Conservation (phyloP, 1,140 invertebrate genomes). For the Caenorhabditis briggsae region DNA sequence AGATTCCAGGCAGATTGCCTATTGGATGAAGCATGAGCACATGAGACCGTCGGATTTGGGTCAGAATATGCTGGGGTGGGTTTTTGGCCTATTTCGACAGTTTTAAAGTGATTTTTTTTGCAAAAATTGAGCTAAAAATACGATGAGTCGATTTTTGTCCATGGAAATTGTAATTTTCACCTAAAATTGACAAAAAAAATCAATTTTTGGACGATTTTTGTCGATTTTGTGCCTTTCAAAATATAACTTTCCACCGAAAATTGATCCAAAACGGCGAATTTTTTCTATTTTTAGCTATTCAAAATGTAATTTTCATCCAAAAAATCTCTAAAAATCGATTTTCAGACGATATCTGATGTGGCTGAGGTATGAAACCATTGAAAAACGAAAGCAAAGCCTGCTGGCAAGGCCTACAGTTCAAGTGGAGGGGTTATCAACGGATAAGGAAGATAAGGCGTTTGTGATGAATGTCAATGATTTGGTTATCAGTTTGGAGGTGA, state of each 20-base stretch:
- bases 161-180: not conserved
- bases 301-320: not conserved
- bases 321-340: not conserved
- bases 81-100: no score
- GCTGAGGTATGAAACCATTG: slow-evolving; percentile 72
- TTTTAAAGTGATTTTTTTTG: no score
- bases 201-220: no score
- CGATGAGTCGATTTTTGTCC: no score
- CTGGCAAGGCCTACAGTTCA: slow-evolving; percentile 62
- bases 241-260: no score
- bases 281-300: not conserved
- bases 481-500: slow-evolving; percentile 68
- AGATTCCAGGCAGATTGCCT: slow-evolving; percentile 66
- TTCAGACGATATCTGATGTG: slow-evolving; percentile 71
- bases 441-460: slow-evolving; percentile 70
- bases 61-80: slow-evolving; percentile 73
- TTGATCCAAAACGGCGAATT: not conserved
- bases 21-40: slow-evolving; percentile 75
- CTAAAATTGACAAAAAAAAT: not conserved
- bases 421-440: slow-evolving; percentile 69
- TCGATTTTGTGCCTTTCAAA: no score
- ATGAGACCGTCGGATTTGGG: slow-evolving; percentile 70
- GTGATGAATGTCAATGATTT: slow-evolving; percentile 71
- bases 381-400: slow-evolving; percentile 67
- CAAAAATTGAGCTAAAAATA: no score